Conservation (phyloP, 1,140 invertebrate genomes). For the Calephelis nemesis region DNA sequence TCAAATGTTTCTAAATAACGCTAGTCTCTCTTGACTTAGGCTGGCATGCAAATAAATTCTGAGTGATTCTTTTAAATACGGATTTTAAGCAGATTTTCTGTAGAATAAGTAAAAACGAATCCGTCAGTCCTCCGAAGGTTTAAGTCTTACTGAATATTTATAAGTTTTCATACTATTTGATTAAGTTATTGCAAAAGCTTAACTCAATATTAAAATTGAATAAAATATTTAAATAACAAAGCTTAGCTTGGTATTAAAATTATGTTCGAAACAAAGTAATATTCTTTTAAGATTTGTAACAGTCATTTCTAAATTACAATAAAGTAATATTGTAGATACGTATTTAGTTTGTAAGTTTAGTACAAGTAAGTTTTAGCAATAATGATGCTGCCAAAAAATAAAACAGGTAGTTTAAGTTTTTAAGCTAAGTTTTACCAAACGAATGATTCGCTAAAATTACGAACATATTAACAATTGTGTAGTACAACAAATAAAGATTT, state of each 20-base stretch:
- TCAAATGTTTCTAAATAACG: not conserved
- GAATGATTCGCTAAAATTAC: no score
- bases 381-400: no score
- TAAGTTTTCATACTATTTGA: conserved; percentile 77
- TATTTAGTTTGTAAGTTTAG: no score
- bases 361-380: no score
- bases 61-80: conserved; percentile 78
- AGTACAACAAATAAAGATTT: no score
- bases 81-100: conserved; percentile 78
- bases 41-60: conserved; percentile 68
- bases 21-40: conserved; percentile 30
- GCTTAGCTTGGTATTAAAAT: conserved; percentile 15
- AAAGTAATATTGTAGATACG: no score
- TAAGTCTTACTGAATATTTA: conserved; percentile 74
- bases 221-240: conserved; percentile 1
- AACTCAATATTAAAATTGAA: conserved; percentile 33
- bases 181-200: conserved; percentile 48
- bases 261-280: conserved; percentile 19
- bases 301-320: no score
- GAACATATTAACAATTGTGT: no score
- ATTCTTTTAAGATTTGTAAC: no score
- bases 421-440: no score
- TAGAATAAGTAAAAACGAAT: conserved; percentile 77
- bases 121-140: conserved; percentile 71
- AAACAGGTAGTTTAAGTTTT: no score